Evolutionary conservation across 1,140 invertebrate species (phyloP).

Genomic region (Zelostemma sp.): DNA sequence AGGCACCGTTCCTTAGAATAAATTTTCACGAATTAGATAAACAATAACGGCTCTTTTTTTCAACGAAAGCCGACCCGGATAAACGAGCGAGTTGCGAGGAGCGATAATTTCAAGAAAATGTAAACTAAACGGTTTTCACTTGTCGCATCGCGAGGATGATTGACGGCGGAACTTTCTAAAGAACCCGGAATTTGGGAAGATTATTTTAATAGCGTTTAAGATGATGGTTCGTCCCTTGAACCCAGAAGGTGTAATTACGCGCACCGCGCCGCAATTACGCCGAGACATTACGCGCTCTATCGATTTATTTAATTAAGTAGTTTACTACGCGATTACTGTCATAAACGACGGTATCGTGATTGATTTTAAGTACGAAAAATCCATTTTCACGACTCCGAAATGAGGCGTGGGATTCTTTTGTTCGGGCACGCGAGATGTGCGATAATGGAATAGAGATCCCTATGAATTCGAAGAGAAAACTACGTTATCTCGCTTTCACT

Average conservation of each 20-base stretch:
- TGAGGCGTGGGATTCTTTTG: no score
- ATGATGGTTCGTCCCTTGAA: neutral
- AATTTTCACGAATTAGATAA: constrained; percentile 21
- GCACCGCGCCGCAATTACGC: neutral
- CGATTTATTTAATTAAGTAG: constrained; percentile 1
- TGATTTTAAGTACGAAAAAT: constrained; percentile 9
- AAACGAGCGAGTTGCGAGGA: no score
- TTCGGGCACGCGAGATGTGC: constrained; percentile 20
- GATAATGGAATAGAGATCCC: constrained; percentile 3
- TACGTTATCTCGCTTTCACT: constrained; percentile 45
- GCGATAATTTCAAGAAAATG: no score
- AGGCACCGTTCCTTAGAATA: constrained; percentile 19
- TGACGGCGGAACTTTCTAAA: constrained; percentile 1
- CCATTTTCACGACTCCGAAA: no score
- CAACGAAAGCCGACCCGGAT: no score
- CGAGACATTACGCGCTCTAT: neutral
- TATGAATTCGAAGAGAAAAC: constrained; percentile 38
- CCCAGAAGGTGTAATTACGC: neutral
- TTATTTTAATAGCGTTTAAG: neutral
- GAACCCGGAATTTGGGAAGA: constrained; percentile 4
- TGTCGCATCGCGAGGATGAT: neutral
- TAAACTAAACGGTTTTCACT: neutral
- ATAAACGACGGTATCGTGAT: no score
- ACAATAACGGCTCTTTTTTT: neutral
- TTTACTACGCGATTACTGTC: no score